Percentiles rank a stretch among this genome's conserved stretches.
phyloP scores from a whole-genome alignment of 2,888 invertebrate species.

The Xanthorhoe spadicearia region DNA sequence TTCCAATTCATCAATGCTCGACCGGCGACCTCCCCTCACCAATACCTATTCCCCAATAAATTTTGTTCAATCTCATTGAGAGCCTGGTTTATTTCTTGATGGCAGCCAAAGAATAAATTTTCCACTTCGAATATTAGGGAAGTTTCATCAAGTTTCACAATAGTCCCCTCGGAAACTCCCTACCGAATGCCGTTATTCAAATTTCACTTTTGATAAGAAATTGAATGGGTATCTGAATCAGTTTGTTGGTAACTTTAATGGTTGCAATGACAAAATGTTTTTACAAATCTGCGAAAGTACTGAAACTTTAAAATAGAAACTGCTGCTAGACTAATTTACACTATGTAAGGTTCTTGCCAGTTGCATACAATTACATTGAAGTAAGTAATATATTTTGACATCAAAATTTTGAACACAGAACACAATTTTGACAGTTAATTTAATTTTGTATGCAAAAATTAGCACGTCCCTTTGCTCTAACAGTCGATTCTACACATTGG shows the following conservation, averaged over 20 bases:
- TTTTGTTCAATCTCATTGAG: conserved; percentile 67
- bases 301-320: too few species aligned
- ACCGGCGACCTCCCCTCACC: conserved; percentile 52
- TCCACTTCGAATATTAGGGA: conserved; percentile 76
- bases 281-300: conserved; percentile 36
- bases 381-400: too few species aligned
- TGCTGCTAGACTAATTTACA: too few species aligned
- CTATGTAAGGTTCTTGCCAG: too few species aligned
- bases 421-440: too few species aligned
- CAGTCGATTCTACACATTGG: too few species aligned
- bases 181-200: conserved; percentile 74
- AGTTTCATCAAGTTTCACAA: conserved; percentile 74
- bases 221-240: conserved; percentile 72
- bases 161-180: conserved; percentile 70
- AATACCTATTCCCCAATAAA: conserved; percentile 66
- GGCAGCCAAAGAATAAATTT: conserved; percentile 73
- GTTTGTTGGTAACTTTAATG: conserved; percentile 64
- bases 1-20: conserved; percentile 61
- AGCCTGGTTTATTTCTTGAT: conserved; percentile 69
- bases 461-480: too few species aligned
- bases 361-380: too few species aligned
- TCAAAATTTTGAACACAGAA: too few species aligned
- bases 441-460: too few species aligned
- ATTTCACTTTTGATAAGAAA: conserved; percentile 77
- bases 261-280: conserved; percentile 58